Percentiles rank a stretch among this genome's conserved stretches.
phyloP scores from a whole-genome alignment of 2,113 vertebrate species.

The Serilophus lunatus region DNA sequence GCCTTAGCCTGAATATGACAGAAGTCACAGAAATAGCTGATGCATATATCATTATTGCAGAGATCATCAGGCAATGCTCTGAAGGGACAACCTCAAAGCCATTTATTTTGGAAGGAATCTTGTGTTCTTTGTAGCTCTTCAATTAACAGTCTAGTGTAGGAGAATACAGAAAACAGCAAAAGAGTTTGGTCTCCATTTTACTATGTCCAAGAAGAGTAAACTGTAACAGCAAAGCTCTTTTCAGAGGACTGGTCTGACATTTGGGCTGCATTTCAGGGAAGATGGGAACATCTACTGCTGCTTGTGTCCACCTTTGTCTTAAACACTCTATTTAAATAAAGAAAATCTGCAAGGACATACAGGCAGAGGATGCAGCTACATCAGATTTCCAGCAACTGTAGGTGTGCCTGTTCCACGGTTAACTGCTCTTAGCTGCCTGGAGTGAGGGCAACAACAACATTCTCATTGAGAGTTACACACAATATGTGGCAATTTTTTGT shows the following conservation, averaged over 20 bases:
- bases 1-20: neutral
- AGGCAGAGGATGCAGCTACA: neutral
- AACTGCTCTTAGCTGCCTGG: neutral
- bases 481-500: neutral
- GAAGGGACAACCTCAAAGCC: neutral
- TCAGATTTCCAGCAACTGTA: neutral
- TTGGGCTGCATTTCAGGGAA: neutral
- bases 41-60: neutral
- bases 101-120: neutral
- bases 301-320: fast-evolving
- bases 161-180: neutral
- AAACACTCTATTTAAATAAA: neutral
- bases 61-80: neutral
- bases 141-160: neutral
- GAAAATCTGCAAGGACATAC: neutral
- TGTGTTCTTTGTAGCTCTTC: neutral
- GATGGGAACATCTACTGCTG: neutral
- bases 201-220: neutral
- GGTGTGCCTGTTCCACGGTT: neutral
- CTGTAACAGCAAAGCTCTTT: neutral
- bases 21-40: neutral
- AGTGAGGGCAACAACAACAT: fast-evolving
- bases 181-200: neutral
- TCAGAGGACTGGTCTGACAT: neutral
- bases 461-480: neutral